Evolutionary conservation across 2,888 invertebrate genomes (phyloP).

Genomic region (Napeogenes sylphis): DNA sequence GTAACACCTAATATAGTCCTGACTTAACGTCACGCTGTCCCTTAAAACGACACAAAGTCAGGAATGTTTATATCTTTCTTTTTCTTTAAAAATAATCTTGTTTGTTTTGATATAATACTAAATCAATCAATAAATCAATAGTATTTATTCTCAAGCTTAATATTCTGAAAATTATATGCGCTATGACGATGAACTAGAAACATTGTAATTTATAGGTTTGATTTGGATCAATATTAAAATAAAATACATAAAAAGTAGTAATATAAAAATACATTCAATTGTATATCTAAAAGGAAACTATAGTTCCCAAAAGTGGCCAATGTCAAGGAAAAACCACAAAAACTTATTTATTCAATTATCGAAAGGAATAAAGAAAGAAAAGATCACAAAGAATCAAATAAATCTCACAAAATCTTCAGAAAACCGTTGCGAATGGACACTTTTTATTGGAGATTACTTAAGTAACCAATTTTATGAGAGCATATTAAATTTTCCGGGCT

Average conservation of each 20-base stretch:
- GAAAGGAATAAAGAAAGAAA: not conserved
- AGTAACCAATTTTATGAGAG: constrained; percentile 16
- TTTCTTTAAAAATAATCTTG: not conserved
- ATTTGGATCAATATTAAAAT: not conserved
- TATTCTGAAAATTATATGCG: not conserved
- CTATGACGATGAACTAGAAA: not conserved
- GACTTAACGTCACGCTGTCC: not conserved
- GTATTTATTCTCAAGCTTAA: not conserved
- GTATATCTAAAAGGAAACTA: no score
- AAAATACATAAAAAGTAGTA: no score
- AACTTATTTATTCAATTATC: not conserved
- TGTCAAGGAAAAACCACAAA: no score
- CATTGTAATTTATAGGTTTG: not conserved
- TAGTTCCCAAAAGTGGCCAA: no score
- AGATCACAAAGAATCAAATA: not conserved
- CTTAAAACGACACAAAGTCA: not conserved
- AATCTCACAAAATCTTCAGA: not conserved
- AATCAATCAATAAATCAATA: not conserved
- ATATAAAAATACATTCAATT: no score
- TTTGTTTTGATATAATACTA: not conserved
- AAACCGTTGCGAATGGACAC: constrained; percentile 3
- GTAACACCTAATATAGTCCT: not conserved
- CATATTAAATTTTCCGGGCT: constrained; percentile 17
- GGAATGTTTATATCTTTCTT: no score
- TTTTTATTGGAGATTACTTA: constrained; percentile 11